phyloP scores from a whole-genome alignment of 2,888 invertebrate genomes.

The Epiblema foenella region DNA sequence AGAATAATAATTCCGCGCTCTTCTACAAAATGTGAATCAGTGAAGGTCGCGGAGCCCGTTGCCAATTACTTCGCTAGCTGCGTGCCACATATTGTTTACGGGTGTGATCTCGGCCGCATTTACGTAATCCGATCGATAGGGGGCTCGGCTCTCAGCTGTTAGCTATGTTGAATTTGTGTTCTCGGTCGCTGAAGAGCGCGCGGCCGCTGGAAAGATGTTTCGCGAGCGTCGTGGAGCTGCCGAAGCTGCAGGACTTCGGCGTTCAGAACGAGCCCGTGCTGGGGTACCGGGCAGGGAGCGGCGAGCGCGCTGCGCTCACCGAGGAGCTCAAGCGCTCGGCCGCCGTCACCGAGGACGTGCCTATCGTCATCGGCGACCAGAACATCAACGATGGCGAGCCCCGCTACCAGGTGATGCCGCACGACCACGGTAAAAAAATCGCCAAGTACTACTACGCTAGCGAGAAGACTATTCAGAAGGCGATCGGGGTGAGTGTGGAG shows the following conservation, averaged over 20 bases:
- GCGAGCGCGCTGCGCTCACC: constrained; percentile 90
- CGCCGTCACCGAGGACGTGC: constrained; percentile 91
- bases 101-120: constrained; percentile 47
- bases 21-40: constrained; percentile 77
- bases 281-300: constrained; percentile 92
- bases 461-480: constrained; percentile 91
- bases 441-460: constrained; percentile 97
- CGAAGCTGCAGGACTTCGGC: constrained; percentile 87
- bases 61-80: constrained; percentile 53
- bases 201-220: constrained; percentile 74
- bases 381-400: constrained; percentile 90
- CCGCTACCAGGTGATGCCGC: constrained; percentile 94
- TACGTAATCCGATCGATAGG: constrained; percentile 56
- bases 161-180: constrained; percentile 60
- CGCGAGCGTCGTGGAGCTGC: constrained; percentile 87
- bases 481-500: constrained; percentile 91
- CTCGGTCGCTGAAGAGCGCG: constrained; percentile 79
- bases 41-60: constrained; percentile 64
- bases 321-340: constrained; percentile 88
- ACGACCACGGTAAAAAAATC: constrained; percentile 93
- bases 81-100: constrained; percentile 45
- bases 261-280: constrained; percentile 92
- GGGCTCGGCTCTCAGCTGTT: constrained; percentile 45
- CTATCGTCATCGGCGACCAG: constrained; percentile 98
- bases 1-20: constrained; percentile 57